Conservation (phyloP, 1,140 invertebrate genomes). For the Drosophila oshimai region DNA sequence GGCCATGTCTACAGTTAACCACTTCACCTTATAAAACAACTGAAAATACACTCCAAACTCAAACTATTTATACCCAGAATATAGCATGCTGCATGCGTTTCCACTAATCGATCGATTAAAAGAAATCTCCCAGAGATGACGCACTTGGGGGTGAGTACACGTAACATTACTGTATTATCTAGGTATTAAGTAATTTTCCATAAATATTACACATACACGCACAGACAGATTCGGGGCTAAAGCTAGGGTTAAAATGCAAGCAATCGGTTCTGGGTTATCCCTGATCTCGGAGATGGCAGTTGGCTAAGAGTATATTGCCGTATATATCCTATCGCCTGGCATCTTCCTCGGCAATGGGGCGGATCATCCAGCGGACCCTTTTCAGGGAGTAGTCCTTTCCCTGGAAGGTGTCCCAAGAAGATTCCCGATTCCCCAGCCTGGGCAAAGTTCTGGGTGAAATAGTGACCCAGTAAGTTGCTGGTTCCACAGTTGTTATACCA, state of each 20-base stretch:
- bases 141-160: slow-evolving; percentile 15
- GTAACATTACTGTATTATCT: slow-evolving; percentile 54
- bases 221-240: slow-evolving; percentile 14
- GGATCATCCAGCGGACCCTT: slow-evolving; percentile 84
- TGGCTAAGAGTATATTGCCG: slow-evolving; percentile 5
- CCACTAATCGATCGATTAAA: slow-evolving; percentile 48
- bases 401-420: slow-evolving; percentile 85
- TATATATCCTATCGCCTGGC: slow-evolving; percentile 21
- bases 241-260: slow-evolving; percentile 46
- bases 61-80: slow-evolving; percentile 2
- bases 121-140: slow-evolving; percentile 31
- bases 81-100: slow-evolving; percentile 23
- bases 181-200: slow-evolving; percentile 67
- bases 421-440: slow-evolving; percentile 83
- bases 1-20: slow-evolving; percentile 14
- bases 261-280: slow-evolving; percentile 14
- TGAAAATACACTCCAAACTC: not conserved
- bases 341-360: slow-evolving; percentile 70
- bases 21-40: not conserved
- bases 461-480: slow-evolving; percentile 85
- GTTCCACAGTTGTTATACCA: slow-evolving; percentile 85
- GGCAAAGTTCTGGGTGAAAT: slow-evolving; percentile 76
- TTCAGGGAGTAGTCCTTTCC: slow-evolving; percentile 84
- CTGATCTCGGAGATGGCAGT: slow-evolving; percentile 46
- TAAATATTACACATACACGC: slow-evolving; percentile 58